Evolutionary conservation across 2,113 vertebrate genomes (phyloP).

Genomic region (Setophaga petechia): DNA sequence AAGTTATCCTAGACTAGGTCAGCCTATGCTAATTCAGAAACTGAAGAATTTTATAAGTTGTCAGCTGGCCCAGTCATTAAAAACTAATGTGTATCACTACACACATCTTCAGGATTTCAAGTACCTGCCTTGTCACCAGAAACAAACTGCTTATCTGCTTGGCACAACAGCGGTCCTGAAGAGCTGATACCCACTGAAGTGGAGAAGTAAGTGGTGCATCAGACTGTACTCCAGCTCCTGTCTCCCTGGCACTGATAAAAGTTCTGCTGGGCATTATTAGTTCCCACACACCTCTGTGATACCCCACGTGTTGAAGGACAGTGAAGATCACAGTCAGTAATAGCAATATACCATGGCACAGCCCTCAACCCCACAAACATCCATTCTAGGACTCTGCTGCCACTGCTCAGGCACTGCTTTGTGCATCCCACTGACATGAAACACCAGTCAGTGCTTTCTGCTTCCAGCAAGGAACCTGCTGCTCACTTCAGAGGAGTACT

Average conservation of each 20-base stretch:
- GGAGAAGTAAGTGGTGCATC: not conserved
- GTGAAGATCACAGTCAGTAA: not conserved
- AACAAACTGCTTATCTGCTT: not conserved
- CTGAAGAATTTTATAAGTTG: not conserved
- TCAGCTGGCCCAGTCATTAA: not conserved
- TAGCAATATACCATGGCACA: not conserved
- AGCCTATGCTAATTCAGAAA: not conserved
- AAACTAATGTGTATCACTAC: not conserved
- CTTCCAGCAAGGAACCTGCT: not conserved
- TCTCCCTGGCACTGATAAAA: not conserved
- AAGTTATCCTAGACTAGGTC: not conserved
- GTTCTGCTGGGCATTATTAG: not conserved
- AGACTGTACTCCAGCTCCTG: not conserved
- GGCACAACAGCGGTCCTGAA: not conserved
- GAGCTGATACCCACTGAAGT: not conserved
- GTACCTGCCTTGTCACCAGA: not conserved
- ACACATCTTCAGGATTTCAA: not conserved
- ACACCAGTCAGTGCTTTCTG: not conserved
- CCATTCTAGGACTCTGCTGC: not conserved
- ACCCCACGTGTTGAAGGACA: not conserved
- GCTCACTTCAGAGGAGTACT: not conserved
- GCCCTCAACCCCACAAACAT: not conserved
- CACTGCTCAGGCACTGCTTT: not conserved
- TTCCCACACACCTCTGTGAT: not conserved
- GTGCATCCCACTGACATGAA: not conserved